A percentile compares a stretch with the other conserved stretches of the same genome.
Evolutionary conservation across 2,888 invertebrate genomes (phyloP).

Genomic region (Cacoxenus indagator): DNA sequence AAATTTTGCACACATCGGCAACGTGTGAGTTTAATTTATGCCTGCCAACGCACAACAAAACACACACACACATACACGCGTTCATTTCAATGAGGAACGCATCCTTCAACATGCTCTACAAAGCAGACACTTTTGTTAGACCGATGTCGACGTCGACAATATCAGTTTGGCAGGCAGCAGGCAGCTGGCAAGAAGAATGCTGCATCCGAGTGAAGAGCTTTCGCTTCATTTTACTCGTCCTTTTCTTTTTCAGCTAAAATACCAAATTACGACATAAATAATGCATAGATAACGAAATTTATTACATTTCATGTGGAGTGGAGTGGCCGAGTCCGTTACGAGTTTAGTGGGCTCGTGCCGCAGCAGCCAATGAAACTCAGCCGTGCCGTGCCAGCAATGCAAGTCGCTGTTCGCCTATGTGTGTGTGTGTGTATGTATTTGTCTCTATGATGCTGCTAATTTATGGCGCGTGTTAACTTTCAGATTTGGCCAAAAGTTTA

Average conservation of each 20-base stretch:
- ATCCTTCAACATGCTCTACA: background rate
- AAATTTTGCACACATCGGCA: constrained; percentile 42
- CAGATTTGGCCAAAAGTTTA: constrained; percentile 54
- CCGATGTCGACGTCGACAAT: constrained; percentile 41
- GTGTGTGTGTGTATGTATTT: background rate
- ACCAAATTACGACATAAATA: constrained; percentile 64
- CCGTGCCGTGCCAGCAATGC: background rate
- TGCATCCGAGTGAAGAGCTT: constrained; percentile 2
- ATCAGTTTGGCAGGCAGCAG: constrained; percentile 27
- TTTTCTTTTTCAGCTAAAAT: constrained; percentile 62
- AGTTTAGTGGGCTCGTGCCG: too few species aligned
- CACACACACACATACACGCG: constrained; percentile 20
- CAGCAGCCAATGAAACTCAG: background rate
- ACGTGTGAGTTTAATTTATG: constrained; percentile 57
- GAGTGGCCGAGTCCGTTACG: background rate
- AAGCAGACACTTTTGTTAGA: constrained; percentile 45
- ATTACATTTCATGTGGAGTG: constrained; percentile 56
- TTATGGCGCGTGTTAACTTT: constrained; percentile 60
- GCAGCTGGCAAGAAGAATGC: background rate
- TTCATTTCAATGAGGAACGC: constrained; percentile 15
- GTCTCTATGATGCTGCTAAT: constrained; percentile 45
- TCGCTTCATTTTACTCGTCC: constrained; percentile 26
- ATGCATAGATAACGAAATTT: constrained; percentile 63
- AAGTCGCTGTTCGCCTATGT: background rate
- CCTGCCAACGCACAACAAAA: constrained; percentile 36